Evolutionary conservation across 2,113 vertebrate species (phyloP), one percentile per base, ranked within the genome.

Genomic region (Cardinalis cardinalis): DNA sequence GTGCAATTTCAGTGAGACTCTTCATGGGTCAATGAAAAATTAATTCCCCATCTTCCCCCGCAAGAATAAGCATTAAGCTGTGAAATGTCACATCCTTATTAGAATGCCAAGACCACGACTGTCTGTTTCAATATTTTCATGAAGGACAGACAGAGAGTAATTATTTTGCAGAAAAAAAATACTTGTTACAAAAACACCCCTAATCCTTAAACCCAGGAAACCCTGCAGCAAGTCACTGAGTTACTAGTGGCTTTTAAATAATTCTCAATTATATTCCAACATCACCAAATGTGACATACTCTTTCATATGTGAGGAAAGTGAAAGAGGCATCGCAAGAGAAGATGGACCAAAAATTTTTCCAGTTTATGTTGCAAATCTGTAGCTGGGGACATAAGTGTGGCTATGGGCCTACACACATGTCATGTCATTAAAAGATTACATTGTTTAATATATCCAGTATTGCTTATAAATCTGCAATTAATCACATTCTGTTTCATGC

Each of bases 361-460:
- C 6, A 56, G 25, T 63, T 58, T 59, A 34, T 63, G n/a, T 12
- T 64, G 36, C 7, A 46, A n/a, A 40, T 28, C 17, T 72, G 17
- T 18, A 56, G 12, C 44, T 59, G 51, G 40, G 60, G 26, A 24
- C 2, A 9, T 5, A 9, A 11, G 7, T 1, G 0, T 26, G 43
- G 19, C 25, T 18, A 7, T 32, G 32, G 15, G 29, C 18, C 41
- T 21, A 19, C 41, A 82, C 17, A 82, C 14, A 5, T 4, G 4
- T 31, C 21, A 14, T 10, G 11, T 18, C 34, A 12, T 43, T 56
- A 18, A 24, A 28, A 21, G 3, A 32, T 61, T 4, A 15, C 1
- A 6, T 1, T 36, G 12, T 32, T 65, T 17, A 59, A 10, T 23
- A 11, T 12, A 36, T n/a, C 36, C 14, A 7, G 20, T 25, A 17